Conservation (phyloP, 1,140 invertebrate genomes). For the Bemisia tabaci region DNA sequence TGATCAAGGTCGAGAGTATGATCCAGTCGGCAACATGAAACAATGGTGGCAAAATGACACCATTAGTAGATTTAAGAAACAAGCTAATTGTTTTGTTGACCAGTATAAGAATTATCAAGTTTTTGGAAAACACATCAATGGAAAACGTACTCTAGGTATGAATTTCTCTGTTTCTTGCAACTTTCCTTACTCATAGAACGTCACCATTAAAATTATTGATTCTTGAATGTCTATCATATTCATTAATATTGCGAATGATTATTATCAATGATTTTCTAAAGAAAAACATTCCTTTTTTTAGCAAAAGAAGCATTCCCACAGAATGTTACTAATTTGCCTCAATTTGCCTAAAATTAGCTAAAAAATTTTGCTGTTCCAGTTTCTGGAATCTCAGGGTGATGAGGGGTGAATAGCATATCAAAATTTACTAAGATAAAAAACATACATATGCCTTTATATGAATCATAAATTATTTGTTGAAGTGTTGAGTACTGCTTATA, state of each 20-base stretch:
- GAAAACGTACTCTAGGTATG: slow-evolving; percentile 43
- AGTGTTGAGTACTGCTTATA: too few relatives aligned
- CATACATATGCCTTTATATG: too few relatives aligned
- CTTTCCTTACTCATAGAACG: neutral
- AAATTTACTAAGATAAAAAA: too few relatives aligned
- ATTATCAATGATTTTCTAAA: neutral
- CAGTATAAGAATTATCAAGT: slow-evolving; percentile 66
- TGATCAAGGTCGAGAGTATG: slow-evolving; percentile 86
- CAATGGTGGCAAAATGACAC: slow-evolving; percentile 97
- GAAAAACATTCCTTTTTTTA: neutral
- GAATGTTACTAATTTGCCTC: slow-evolving; percentile 1
- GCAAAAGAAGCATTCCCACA: neutral
- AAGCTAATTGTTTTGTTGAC: slow-evolving; percentile 79
- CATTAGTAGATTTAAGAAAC: slow-evolving; percentile 72
- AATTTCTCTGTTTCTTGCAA: neutral
- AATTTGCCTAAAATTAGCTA: too few relatives aligned
- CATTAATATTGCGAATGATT: neutral
- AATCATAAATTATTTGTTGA: too few relatives aligned
- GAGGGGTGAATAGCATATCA: too few relatives aligned
- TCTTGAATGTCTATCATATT: slow-evolving; percentile 11
- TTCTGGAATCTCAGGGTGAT: too few relatives aligned
- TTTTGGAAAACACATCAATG: slow-evolving; percentile 42
- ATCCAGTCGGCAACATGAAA: slow-evolving; percentile 84
- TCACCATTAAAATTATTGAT: slow-evolving; percentile 24
- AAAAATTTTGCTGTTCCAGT: too few relatives aligned